Conservation (phyloP, 2,888 invertebrate species). For the Phlogophora meticulosa region DNA sequence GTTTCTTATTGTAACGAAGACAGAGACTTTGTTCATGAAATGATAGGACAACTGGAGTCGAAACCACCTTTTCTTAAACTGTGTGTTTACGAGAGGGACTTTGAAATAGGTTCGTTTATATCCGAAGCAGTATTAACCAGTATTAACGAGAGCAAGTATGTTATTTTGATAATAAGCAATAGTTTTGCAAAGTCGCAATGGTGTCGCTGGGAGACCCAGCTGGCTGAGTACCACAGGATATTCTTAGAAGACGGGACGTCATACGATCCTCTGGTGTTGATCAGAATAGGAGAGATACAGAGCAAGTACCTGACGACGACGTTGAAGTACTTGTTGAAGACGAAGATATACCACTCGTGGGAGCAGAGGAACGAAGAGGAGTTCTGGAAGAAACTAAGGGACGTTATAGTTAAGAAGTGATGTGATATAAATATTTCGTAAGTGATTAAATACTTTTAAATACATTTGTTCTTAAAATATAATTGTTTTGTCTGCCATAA, state of each 20-base stretch:
- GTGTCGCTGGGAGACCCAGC: slow-evolving; percentile 93
- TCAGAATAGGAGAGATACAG: slow-evolving; percentile 92
- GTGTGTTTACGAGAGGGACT: slow-evolving; percentile 93
- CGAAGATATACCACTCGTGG: slow-evolving; percentile 93
- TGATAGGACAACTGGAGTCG: slow-evolving; percentile 92
- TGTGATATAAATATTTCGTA: slow-evolving; percentile 29
- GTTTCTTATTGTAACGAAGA: slow-evolving; percentile 92
- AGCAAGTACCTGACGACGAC: slow-evolving; percentile 91
- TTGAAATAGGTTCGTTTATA: slow-evolving; percentile 92
- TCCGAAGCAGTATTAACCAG: slow-evolving; percentile 92
- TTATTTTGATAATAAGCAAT: slow-evolving; percentile 93
- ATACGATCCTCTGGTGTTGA: slow-evolving; percentile 91
- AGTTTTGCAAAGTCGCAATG: slow-evolving; percentile 93
- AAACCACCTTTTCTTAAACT: slow-evolving; percentile 91
- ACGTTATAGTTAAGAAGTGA: slow-evolving; percentile 74
- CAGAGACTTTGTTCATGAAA: slow-evolving; percentile 91
- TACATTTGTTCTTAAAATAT: slow-evolving; percentile 30
- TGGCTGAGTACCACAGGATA: slow-evolving; percentile 92
- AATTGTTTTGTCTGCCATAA: not conserved
- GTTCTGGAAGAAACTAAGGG: slow-evolving; percentile 85
- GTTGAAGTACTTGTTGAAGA: slow-evolving; percentile 92
- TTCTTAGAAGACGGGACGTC: slow-evolving; percentile 91
- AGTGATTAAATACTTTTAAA: slow-evolving; percentile 11
- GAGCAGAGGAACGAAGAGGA: slow-evolving; percentile 84
- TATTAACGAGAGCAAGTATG: slow-evolving; percentile 92